These are phyloP conservation scores for Lucilia sericata DNA, from an alignment of 1,140 invertebrate genomes.

Conservation along the genomic window DNA sequence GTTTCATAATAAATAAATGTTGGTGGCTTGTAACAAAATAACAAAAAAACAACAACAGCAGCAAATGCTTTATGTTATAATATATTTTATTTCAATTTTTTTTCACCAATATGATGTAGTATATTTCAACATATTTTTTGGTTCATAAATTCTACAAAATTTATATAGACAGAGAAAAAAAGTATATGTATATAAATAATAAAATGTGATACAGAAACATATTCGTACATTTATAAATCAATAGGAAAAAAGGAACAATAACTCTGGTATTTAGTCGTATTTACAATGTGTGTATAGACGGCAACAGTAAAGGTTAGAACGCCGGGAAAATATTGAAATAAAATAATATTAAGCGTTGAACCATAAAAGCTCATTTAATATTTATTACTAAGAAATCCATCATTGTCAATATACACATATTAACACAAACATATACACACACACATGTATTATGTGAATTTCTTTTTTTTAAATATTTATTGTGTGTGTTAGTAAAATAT, in stretches of 20 bases:
- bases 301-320: not conserved
- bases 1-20: conserved; percentile 23
- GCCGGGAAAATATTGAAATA: not conserved
- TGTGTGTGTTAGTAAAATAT: no score
- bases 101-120: not conserved
- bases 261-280: not conserved
- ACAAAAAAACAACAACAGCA: not conserved
- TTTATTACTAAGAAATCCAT: conserved; percentile 40
- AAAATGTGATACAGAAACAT: not conserved
- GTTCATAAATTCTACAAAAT: not conserved
- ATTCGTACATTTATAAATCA: not conserved
- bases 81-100: not conserved
- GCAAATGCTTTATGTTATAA: not conserved
- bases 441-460: not conserved
- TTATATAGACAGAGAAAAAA: not conserved
- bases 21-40: not conserved
- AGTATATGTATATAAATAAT: not conserved
- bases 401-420: conserved; percentile 36
- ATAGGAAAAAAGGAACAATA: not conserved
- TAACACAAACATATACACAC: not conserved
- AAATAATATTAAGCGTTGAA: conserved; percentile 28
- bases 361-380: conserved; percentile 43
- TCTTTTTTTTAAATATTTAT: not conserved
- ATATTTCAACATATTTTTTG: conserved; percentile 11
- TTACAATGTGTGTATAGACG: not conserved